Conservation (phyloP, 2,888 invertebrate species). For the Anoplius nigerrimus region DNA sequence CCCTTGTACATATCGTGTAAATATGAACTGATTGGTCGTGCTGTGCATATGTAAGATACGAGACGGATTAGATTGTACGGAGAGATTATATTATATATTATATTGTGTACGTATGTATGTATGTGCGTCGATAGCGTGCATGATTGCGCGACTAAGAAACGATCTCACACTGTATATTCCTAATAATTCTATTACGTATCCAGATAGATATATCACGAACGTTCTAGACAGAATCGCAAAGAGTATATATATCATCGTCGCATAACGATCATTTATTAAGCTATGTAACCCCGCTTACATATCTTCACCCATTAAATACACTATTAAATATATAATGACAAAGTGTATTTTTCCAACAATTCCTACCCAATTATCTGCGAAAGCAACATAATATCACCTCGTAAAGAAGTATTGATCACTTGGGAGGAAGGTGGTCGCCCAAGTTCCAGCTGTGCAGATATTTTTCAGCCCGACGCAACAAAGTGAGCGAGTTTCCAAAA, state of each 20-base stretch:
- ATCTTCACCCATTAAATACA: slow-evolving; percentile 63
- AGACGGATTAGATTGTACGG: slow-evolving; percentile 28
- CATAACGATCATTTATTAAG: slow-evolving; percentile 57
- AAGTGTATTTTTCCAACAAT: slow-evolving; percentile 11
- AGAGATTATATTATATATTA: slow-evolving; percentile 26
- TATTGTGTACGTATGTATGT: slow-evolving; percentile 22
- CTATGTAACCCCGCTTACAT: slow-evolving; percentile 60
- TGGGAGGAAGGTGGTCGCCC: neutral
- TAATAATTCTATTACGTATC: slow-evolving; percentile 25
- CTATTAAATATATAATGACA: slow-evolving; percentile 35
- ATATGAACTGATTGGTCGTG: slow-evolving; percentile 23
- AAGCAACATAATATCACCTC: too few species aligned
- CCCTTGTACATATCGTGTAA: slow-evolving; percentile 3
- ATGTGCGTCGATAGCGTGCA: slow-evolving; percentile 18
- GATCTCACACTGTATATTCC: slow-evolving; percentile 57
- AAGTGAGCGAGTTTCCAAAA: neutral
- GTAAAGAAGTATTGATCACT: too few species aligned
- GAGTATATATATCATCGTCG: slow-evolving; percentile 54
- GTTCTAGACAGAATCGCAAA: slow-evolving; percentile 27
- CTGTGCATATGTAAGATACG: slow-evolving; percentile 60
- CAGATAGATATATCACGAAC: slow-evolving; percentile 34
- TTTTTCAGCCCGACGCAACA: neutral
- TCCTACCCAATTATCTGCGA: slow-evolving; percentile 13
- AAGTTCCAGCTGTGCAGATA: neutral
- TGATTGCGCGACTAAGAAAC: slow-evolving; percentile 35